Evolutionary conservation across 2,888 invertebrate genomes (phyloP), one percentile per base, ranked within the genome.

Genomic region (Laspeyria flexula): DNA sequence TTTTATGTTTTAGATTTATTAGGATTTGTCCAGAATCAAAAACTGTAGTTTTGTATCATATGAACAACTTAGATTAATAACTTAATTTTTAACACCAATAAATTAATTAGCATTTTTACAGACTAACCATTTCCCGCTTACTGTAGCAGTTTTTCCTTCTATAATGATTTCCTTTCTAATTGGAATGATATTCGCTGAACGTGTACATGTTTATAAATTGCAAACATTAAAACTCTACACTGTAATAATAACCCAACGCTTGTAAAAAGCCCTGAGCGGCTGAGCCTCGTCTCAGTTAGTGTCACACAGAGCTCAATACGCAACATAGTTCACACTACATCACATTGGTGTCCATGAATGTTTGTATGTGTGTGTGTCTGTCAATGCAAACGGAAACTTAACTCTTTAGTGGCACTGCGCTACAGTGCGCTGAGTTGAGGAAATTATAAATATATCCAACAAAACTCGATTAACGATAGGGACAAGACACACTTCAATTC

Each of bases 301-400:
- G 59, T 49, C 42, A 60, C 44, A 15, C 27, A 7, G 39, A 27
- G 38, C 9, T 25, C 15, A 27, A 25, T 1, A 6, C 27, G n/a
- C 16, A 23, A 39, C 21, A 16, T 13, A 23, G 23, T 16, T 18
- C 29, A 49, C 43, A 9, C 33, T 34, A 25, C 34, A 3, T 34
- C 12, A 3, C 3, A 15, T 41, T 12, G 16, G 34, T 29, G 30
- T 31, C 7, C 42, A 12, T 54, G 34, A 40, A 38, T 45, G 52
- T 35, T 23, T 53, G 25, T 50, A 40, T 54, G 42, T 51, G n/a
- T n/a, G 47, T 64, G 59, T 64, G 51, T 66, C 62, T 61, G 59
- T 70, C 65, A 69, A 72, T 71, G 67, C 73, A 74, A 73, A 73
- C 74, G 73, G 80, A 77, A 81, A 79, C 75, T 75, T 67, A 69